Base-by-base conservation (phyloP, 2,888 invertebrate genomes). In the Apamea crenata region DNA sequence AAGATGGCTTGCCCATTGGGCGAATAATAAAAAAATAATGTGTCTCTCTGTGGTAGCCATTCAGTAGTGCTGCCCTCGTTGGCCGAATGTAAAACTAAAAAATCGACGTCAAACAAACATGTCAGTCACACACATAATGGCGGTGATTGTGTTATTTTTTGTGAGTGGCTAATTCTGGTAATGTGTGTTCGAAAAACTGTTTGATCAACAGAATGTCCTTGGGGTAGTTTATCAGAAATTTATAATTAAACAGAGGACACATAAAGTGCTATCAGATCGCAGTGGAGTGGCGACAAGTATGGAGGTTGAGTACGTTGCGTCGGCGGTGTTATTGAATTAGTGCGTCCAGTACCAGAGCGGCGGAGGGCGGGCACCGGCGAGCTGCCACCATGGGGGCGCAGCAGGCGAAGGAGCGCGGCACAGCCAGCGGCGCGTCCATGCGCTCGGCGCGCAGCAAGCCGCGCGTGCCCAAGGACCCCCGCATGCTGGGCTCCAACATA, bases 341-440 rank as follows among this genome's bases (percentile, higher is more conserved):
- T 92, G 91, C 88, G 89, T 88, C 88, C 87, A 82, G 89, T 82
- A 84, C 88, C 88, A 77, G 88, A 82, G 85, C 89, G 85, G 89
- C 88, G 88, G 90, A 88, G 87, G 86, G 88, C 77, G 88, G 82
- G 80, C 78, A 82, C 86, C 88, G 88, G 87, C 85, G 84, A 86
- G 80, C 79, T 81, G 80, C 81, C 87, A 97, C 94, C 95, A 99
- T 99, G 99, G 99, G 99, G 96, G 99, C 99, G 94, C 99, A 99
- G 97, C 99, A 99, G 97, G 98, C 98, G 95, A 99, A 99, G 97
- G 99, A 99, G 97, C 98, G 98, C 95, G 98, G 98, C 93, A 97
- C 98, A 93, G 97, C 98, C 93, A 97, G 97, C 94, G 98, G 97
- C 92, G 98, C 98, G 93, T 98, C 98, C 90, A 97, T 98, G 94